These are phyloP conservation scores for Tragelaphus imberbis DNA, from an alignment of 2,113 vertebrate species.

Conservation along the genomic window DNA sequence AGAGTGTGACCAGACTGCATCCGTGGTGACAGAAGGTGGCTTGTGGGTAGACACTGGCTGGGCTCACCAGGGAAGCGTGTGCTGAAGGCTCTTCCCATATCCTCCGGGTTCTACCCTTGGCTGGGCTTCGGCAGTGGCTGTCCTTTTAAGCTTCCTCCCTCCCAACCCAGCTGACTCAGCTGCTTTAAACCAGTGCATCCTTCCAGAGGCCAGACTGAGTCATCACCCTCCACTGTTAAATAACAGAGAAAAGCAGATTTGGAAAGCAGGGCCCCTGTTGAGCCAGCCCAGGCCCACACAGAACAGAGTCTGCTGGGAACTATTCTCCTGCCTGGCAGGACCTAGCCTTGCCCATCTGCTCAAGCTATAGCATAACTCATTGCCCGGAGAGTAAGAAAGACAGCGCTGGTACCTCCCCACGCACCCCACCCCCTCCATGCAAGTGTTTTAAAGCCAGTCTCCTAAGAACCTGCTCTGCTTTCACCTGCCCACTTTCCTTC, in stretches of 20 bases:
- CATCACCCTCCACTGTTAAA: neutral
- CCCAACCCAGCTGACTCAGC: neutral
- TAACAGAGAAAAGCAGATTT: neutral
- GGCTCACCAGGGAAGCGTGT: neutral
- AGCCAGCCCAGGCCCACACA: neutral
- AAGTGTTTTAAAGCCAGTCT: neutral
- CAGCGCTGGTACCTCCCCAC: neutral
- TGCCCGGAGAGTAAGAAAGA: neutral
- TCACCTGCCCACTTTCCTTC: neutral
- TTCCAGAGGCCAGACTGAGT: constrained; percentile 14
- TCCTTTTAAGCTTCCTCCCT: neutral
- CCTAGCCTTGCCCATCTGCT: neutral
- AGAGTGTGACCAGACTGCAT: neutral
- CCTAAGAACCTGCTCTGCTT: neutral
- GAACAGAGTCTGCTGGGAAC: neutral
- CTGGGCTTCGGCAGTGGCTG: neutral
- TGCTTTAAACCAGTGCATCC: neutral
- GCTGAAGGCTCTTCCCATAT: neutral
- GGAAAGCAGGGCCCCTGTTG: neutral
- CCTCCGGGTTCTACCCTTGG: neutral
- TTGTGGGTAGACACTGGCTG: neutral
- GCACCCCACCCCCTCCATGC: neutral
- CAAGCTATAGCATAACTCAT: neutral
- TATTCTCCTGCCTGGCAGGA: neutral
- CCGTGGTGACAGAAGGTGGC: accelerated